Percentiles rank a stretch among this genome's conserved stretches.
These are phyloP conservation scores for Pollicipes pollicipes DNA, from an alignment of 1,140 invertebrate species.

Conservation along the genomic window DNA sequence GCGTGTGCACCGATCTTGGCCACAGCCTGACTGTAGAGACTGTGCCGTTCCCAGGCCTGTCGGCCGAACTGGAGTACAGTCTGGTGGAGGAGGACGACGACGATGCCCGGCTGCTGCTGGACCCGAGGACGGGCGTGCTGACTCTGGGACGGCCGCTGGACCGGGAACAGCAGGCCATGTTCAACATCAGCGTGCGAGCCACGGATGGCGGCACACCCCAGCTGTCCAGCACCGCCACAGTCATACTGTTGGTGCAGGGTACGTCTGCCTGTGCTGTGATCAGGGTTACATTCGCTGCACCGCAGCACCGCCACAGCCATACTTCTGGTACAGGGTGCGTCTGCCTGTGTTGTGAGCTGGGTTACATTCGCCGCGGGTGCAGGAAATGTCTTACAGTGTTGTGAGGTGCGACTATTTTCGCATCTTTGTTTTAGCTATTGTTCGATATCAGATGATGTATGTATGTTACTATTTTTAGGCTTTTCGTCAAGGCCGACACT, in stretches of 20 bases:
- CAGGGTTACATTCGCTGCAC: too few species aligned
- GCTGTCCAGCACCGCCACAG: conserved; percentile 34
- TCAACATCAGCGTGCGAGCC: conserved; percentile 52
- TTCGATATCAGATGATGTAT: not conserved
- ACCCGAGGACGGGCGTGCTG: conserved; percentile 58
- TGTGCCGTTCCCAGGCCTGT: not conserved
- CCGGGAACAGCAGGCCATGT: conserved; percentile 62
- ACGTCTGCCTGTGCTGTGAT: too few species aligned
- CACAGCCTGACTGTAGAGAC: not conserved
- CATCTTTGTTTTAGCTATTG: not conserved
- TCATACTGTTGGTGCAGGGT: too few species aligned
- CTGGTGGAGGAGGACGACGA: conserved; percentile 17
- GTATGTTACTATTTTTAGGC: too few species aligned
- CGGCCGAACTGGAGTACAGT: conserved; percentile 10
- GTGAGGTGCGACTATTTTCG: not conserved
- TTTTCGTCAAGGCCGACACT: too few species aligned
- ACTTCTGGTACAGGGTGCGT: conserved; percentile 22
- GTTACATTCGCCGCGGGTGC: too few species aligned
- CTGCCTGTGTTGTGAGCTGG: too few species aligned
- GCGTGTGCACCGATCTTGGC: too few species aligned
- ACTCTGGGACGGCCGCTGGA: conserved; percentile 63
- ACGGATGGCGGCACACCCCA: conserved; percentile 55
- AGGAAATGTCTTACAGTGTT: too few species aligned
- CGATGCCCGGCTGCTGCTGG: conserved; percentile 43
- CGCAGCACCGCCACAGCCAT: too few species aligned